phyloP scores from a whole-genome alignment of 2,888 invertebrate species.

The Stomorhina lunata region DNA sequence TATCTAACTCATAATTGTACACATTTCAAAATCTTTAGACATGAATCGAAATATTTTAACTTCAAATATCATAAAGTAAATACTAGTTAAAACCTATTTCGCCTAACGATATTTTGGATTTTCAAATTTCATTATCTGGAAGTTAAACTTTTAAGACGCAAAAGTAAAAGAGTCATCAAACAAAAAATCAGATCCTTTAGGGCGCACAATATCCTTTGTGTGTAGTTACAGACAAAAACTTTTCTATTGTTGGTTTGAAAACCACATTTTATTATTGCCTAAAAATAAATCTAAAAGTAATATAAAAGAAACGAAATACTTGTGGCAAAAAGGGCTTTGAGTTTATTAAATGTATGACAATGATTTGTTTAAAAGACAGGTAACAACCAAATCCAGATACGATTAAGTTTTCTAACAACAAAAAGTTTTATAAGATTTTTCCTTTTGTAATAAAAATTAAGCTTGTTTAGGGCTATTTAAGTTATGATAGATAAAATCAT shows the following conservation, averaged over 20 bases:
- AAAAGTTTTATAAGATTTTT: no score
- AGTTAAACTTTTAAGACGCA: neutral
- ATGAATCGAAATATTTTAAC: no score
- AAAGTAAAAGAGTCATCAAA: slow-evolving; percentile 25
- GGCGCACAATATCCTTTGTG: slow-evolving; percentile 16
- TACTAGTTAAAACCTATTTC: no score
- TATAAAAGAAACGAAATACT: neutral
- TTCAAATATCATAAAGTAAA: no score
- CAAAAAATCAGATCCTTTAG: neutral
- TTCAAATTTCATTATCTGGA: neutral
- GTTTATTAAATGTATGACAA: neutral
- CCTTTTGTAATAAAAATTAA: no score
- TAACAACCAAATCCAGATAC: no score
- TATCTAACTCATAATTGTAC: no score
- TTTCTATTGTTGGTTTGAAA: neutral
- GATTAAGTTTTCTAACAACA: no score
- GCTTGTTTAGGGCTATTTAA: no score
- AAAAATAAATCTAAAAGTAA: neutral
- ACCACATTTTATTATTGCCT: neutral
- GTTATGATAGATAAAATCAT: no score
- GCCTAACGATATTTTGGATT: no score
- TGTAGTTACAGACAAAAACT: neutral
- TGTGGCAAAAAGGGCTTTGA: neutral
- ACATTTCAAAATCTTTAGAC: no score
- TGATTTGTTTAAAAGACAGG: neutral